Evolutionary conservation across 2,888 invertebrate species (phyloP).

Genomic region (Hirtodrosophila cameraria): DNA sequence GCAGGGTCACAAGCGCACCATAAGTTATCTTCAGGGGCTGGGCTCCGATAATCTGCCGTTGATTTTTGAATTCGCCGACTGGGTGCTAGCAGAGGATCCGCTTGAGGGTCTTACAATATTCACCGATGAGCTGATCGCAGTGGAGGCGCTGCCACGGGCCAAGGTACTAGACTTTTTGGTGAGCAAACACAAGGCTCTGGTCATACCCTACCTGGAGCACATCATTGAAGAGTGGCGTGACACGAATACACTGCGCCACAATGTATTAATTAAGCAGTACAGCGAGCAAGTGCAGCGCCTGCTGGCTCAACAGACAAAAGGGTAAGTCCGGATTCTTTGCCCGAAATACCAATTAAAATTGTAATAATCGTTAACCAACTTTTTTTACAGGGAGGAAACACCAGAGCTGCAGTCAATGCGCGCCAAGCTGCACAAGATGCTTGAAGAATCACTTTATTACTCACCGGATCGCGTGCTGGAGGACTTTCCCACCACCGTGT

Average conservation of each 20-base stretch:
- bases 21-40: conserved; percentile 95
- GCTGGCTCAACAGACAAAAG: conserved; percentile 67
- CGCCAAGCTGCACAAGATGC: conserved; percentile 89
- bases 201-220: conserved; percentile 97
- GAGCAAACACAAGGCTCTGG: conserved; percentile 91
- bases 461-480: conserved; percentile 93
- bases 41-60: conserved; percentile 92
- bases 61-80: conserved; percentile 96
- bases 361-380: too few species aligned
- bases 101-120: conserved; percentile 95
- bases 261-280: conserved; percentile 95
- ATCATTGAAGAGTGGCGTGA: conserved; percentile 96
- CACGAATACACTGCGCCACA: conserved; percentile 93
- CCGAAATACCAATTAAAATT: too few species aligned
- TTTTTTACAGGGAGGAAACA: conserved; percentile 36
- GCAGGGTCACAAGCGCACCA: conserved; percentile 92
- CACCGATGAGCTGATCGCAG: conserved; percentile 94
- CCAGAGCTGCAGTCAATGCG: conserved; percentile 83
- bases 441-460: conserved; percentile 92
- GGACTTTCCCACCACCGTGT: conserved; percentile 92
- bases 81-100: conserved; percentile 94
- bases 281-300: conserved; percentile 88
- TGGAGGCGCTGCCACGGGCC: conserved; percentile 94
- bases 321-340: conserved; percentile 38
- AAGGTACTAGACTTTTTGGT: conserved; percentile 94